phyloP scores from a whole-genome alignment of 2,113 vertebrate genomes.

The Litocranius walleri region DNA sequence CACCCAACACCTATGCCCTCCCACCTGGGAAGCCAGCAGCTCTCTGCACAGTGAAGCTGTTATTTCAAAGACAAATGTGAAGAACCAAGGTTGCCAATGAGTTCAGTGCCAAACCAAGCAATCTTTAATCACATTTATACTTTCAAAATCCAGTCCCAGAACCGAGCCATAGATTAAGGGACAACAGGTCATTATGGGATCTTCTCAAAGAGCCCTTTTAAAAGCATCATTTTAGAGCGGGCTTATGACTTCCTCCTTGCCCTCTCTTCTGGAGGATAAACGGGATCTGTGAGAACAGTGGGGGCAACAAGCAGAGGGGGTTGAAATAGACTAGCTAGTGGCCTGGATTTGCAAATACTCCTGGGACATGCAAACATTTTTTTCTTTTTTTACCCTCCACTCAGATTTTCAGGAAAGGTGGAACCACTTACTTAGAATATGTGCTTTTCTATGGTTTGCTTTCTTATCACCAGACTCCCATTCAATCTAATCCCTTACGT shows the following conservation, averaged over 20 bases:
- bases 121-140: neutral
- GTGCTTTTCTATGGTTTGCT: neutral
- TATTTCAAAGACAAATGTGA: neutral
- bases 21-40: neutral
- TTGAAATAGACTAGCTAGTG: neutral
- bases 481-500: neutral
- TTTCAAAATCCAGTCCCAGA: neutral
- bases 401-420: slow-evolving; percentile 1
- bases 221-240: neutral
- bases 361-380: neutral
- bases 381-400: neutral
- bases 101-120: neutral
- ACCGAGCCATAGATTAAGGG: neutral
- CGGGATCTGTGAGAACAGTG: neutral
- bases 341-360: neutral
- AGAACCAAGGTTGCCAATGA: neutral
- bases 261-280: neutral
- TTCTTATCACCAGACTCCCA: neutral
- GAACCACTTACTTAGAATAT: neutral
- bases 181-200: neutral
- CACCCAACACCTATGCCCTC: neutral
- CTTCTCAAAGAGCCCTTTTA: neutral
- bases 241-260: neutral
- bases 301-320: neutral
- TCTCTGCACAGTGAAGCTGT: neutral